phyloP scores from a whole-genome alignment of 1,140 invertebrate genomes.

The Meteorus sp. region DNA sequence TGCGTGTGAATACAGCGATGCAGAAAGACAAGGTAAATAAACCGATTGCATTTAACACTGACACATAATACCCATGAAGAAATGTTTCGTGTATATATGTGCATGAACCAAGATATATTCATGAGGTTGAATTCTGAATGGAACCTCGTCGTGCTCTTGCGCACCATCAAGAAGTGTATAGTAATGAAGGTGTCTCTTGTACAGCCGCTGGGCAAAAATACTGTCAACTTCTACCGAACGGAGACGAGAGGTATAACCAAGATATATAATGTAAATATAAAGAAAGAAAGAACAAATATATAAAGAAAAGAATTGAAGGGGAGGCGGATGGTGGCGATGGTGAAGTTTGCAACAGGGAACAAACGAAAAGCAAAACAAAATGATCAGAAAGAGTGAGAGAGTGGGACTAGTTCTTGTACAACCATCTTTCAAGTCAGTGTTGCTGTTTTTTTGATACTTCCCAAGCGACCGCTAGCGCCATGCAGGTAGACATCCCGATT shows the following conservation, averaged over 20 bases:
- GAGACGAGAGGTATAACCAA: conserved; percentile 10
- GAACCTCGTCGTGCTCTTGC: conserved; percentile 33
- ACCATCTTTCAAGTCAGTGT: conserved; percentile 2
- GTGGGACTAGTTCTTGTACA: conserved; percentile 26
- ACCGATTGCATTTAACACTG: conserved; percentile 8
- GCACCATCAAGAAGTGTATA: conserved; percentile 41
- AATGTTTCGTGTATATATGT: conserved; percentile 14
- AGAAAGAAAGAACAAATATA: neutral
- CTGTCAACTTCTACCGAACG: conserved; percentile 46
- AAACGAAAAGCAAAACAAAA: neutral
- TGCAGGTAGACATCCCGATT: conserved; percentile 42
- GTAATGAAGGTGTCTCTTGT: conserved; percentile 54
- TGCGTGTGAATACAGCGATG: no score
- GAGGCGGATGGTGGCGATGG: neutral
- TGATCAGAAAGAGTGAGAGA: conserved; percentile 4
- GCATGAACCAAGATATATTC: conserved; percentile 41
- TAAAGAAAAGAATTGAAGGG: neutral
- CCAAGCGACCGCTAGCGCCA: conserved; percentile 37
- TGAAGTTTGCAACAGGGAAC: neutral
- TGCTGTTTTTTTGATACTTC: conserved; percentile 34
- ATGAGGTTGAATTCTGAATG: conserved; percentile 48
- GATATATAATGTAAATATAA: neutral
- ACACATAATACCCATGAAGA: conserved; percentile 1
- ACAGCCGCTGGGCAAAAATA: conserved; percentile 45
- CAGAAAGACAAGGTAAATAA: neutral